Percentiles rank a stretch among this genome's conserved stretches.
These are phyloP conservation scores for Arctocebus calabarensis DNA, from an alignment of 2,797 vertebrate genomes.

Conservation along the genomic window DNA sequence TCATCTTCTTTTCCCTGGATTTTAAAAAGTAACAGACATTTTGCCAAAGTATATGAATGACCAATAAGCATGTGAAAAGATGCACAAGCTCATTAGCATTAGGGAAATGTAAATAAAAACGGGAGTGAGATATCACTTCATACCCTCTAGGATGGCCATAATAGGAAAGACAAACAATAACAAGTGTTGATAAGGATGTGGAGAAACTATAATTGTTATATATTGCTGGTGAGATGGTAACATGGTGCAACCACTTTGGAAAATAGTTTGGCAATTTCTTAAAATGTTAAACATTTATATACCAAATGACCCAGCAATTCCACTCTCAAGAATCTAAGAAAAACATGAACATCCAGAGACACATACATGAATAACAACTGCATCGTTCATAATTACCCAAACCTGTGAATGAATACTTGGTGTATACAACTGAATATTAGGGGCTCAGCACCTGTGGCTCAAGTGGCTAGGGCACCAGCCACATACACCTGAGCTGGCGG, in stretches of 20 bases:
- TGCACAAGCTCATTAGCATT: background rate
- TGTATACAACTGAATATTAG: background rate
- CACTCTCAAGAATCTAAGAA: background rate
- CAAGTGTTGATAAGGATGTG: background rate
- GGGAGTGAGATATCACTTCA: background rate
- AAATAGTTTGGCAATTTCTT: slow-evolving; percentile 32
- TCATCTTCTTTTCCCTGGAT: background rate
- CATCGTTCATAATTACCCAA: background rate
- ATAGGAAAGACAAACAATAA: background rate
- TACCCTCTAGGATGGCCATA: background rate
- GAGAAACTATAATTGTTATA: background rate
- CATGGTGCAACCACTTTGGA: background rate
- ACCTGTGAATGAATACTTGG: background rate
- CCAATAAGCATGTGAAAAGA: background rate
- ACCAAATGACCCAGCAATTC: background rate
- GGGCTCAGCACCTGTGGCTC: too few relatives aligned
- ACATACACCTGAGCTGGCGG: too few relatives aligned
- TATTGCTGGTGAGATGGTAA: background rate
- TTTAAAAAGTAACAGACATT: slow-evolving; percentile 22
- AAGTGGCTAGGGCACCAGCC: too few relatives aligned
- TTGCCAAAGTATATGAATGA: background rate
- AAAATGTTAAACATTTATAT: background rate
- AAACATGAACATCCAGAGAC: background rate
- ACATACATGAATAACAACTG: background rate
- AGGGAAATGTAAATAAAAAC: background rate